These are phyloP conservation scores for Galerucella nymphaeae DNA, from an alignment of 2,888 invertebrate genomes.

Conservation along the genomic window DNA sequence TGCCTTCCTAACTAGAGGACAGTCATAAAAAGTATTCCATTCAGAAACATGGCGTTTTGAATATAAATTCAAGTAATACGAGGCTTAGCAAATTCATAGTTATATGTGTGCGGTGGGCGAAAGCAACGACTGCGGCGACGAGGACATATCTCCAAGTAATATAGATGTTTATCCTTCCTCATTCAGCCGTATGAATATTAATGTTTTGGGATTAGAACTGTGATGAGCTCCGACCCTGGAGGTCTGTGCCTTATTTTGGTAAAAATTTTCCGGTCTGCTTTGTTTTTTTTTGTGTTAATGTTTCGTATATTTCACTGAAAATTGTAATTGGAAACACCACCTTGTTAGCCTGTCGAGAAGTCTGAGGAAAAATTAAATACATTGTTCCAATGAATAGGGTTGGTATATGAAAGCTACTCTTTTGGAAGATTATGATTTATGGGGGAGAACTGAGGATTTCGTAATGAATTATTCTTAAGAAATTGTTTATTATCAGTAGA, in stretches of 20 bases:
- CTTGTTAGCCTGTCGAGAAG: not conserved
- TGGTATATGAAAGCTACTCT: not conserved
- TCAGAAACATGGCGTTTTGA: not conserved
- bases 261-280: slow-evolving; percentile 25
- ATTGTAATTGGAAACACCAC: slow-evolving; percentile 2
- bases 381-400: not conserved
- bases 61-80: slow-evolving; percentile 38
- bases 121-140: slow-evolving; percentile 21
- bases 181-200: slow-evolving; percentile 60
- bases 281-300: slow-evolving; percentile 4
- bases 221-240: slow-evolving; percentile 54
- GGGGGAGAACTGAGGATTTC: not conserved
- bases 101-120: slow-evolving; percentile 39
- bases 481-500: no score
- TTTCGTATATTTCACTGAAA: not conserved
- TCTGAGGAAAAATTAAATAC: not conserved
- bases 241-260: slow-evolving; percentile 40
- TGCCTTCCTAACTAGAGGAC: not conserved
- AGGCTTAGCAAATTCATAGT: slow-evolving; percentile 40
- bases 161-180: slow-evolving; percentile 55
- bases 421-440: not conserved
- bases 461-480: no score
- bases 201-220: slow-evolving; percentile 57
- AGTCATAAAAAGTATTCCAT: not conserved
- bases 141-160: slow-evolving; percentile 51